phyloP scores from a whole-genome alignment of 2,888 invertebrate species.

The Tachina lurida region DNA sequence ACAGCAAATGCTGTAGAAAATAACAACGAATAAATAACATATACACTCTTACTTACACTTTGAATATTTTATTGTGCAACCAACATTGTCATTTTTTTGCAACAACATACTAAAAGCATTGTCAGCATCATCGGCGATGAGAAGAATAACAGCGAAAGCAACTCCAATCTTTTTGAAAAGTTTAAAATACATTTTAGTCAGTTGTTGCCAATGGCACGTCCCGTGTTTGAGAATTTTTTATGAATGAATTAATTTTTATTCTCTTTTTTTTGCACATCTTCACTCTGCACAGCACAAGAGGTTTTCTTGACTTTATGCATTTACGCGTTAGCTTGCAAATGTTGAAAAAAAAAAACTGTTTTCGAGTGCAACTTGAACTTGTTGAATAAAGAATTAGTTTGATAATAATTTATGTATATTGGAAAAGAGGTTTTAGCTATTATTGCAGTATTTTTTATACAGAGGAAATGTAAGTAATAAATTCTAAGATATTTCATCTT shows the following conservation, averaged over 20 bases:
- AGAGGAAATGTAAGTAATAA: no score
- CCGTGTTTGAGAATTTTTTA: not conserved
- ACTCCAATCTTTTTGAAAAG: slow-evolving; percentile 9
- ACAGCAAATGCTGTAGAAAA: slow-evolving; percentile 30
- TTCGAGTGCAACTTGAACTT: no score
- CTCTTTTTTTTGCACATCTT: not conserved
- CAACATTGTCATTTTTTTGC: slow-evolving; percentile 30
- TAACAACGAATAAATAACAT: slow-evolving; percentile 8
- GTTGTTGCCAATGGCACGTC: slow-evolving; percentile 21
- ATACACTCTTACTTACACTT: slow-evolving; percentile 8
- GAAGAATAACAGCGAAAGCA: not conserved
- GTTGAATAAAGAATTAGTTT: no score
- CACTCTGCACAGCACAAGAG: not conserved
- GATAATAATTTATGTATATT: no score
- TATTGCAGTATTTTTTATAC: no score
- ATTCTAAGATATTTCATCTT: no score
- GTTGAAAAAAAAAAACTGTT: no score
- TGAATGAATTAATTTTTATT: slow-evolving; percentile 17
- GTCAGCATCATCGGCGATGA: slow-evolving; percentile 4
- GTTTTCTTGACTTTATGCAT: not conserved
- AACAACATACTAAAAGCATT: not conserved
- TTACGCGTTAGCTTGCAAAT: not conserved
- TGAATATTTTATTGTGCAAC: slow-evolving; percentile 24
- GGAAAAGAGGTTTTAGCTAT: no score
- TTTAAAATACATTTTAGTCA: not conserved